phyloP scores from a whole-genome alignment of 2,797 vertebrate genomes.

The Pseudomugil tenellus region DNA sequence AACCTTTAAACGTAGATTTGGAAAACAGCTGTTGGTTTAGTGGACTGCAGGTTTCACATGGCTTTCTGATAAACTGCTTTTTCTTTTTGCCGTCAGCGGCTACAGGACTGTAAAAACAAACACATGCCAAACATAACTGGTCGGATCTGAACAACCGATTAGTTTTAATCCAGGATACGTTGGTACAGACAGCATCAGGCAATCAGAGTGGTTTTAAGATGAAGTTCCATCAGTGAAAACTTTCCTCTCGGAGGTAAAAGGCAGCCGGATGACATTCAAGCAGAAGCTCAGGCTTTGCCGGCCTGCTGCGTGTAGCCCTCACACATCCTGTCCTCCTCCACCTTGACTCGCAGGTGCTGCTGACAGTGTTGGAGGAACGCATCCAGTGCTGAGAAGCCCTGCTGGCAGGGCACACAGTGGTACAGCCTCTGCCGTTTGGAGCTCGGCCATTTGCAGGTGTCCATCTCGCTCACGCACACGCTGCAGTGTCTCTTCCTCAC shows the following conservation, averaged over 20 bases:
- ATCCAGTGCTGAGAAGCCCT: constrained; percentile 74
- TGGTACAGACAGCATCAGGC: constrained; percentile 3
- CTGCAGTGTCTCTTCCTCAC: constrained; percentile 68
- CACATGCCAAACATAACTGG: no score
- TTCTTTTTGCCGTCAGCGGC: background rate
- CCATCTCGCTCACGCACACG: constrained; percentile 75
- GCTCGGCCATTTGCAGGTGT: constrained; percentile 50
- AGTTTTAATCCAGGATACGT: constrained; percentile 3
- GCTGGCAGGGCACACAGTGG: constrained; percentile 82
- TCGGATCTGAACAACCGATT: constrained; percentile 6
- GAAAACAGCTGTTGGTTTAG: no score
- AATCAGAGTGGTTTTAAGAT: background rate
- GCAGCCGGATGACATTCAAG: constrained; percentile 32
- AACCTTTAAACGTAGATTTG: no score
- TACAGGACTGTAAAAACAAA: no score
- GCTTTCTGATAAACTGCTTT: background rate
- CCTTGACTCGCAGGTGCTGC: constrained; percentile 72
- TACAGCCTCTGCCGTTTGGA: constrained; percentile 70
- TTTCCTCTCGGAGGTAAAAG: constrained; percentile 23
- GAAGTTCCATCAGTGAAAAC: constrained; percentile 23
- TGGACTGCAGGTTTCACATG: background rate
- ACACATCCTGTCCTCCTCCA: constrained; percentile 68
- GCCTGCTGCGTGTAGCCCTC: constrained; percentile 33
- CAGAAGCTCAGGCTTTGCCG: constrained; percentile 46
- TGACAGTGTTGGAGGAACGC: constrained; percentile 83